Evolutionary conservation across 2,797 vertebrate species (phyloP), one percentile per base, ranked within the genome.

Genomic region (Takifugu ocellatus): DNA sequence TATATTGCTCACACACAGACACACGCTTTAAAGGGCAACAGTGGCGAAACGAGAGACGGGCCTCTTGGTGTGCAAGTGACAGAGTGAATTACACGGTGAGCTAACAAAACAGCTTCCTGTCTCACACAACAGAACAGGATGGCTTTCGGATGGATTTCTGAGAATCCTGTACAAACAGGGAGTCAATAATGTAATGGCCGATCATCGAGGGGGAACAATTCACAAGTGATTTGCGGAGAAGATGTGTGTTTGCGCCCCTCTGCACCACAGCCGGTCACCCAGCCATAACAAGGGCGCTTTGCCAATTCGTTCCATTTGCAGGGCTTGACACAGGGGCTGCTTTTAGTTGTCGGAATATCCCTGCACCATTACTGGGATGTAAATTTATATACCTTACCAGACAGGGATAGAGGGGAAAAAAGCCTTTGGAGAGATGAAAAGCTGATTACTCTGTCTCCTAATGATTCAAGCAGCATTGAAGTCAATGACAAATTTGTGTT

Each of bases 11-110:
- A 33, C 33, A 33, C 16, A 31, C 16, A 53, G 52, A 55, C 68
- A 56, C 68, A 46, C 21, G 25, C 81, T 39, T 14, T 77, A 60
- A 78, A 81, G 80, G 81, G 77, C 78, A 74, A 84, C 84, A 79
- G 83, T 82, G 82, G 86, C 78, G 58, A 87, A 79, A 86, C 74
- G 72, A 63, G 82, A 84, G 79, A 84, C 79, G 54, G 84, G 78
- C 80, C 83, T 81, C 81, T 67, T 66, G 68, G 77, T 70, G 79
- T 70, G 68, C 71, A 29, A 57, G 74, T 85, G 85, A 83, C 88
- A 86, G 76, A 75, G 72, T 82, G 79, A 88, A 87, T 89, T 88
- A 87, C 83, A 84, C 57, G 47, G 72, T 62, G 82, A 78, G 82
- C 79, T 84, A 79, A 87, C 88, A 82, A 79, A 79, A 77, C 26